phyloP scores from a whole-genome alignment of 2,113 vertebrate species.

The Gallinago undulata region DNA sequence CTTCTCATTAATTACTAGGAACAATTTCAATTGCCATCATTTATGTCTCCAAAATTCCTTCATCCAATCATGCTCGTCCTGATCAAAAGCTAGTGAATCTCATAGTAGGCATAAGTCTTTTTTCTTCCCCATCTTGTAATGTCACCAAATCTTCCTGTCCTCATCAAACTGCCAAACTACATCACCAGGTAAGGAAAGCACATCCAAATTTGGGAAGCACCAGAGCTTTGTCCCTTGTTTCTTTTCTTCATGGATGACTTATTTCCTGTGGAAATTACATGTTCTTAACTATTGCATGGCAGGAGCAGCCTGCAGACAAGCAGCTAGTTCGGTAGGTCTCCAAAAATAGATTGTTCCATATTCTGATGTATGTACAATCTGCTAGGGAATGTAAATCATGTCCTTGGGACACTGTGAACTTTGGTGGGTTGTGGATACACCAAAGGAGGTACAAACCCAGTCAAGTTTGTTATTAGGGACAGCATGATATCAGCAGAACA shows the following conservation, averaged over 20 bases:
- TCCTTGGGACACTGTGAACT: not conserved
- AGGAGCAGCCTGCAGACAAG: not conserved
- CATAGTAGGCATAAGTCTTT: not conserved
- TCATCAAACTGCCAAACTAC: not conserved
- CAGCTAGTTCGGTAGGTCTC: not conserved
- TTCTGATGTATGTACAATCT: not conserved
- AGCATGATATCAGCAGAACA: not conserved
- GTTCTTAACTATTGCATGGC: not conserved
- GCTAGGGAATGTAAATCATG: not conserved
- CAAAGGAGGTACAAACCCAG: not conserved
- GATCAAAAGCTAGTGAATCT: not conserved
- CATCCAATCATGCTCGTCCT: not conserved
- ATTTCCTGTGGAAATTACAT: not conserved
- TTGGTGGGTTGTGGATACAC: not conserved
- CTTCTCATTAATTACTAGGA: not conserved
- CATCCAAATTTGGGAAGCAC: not conserved
- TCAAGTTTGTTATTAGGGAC: rapidly evolving
- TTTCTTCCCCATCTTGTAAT: not conserved
- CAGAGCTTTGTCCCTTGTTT: not conserved
- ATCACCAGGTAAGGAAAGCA: not conserved
- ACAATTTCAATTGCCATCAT: not conserved
- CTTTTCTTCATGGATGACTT: not conserved
- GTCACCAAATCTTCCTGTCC: not conserved
- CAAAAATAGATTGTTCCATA: not conserved
- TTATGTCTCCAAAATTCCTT: not conserved